Base-by-base conservation (phyloP, 1,140 invertebrate genomes). In the Phymastichus coffea region DNA sequence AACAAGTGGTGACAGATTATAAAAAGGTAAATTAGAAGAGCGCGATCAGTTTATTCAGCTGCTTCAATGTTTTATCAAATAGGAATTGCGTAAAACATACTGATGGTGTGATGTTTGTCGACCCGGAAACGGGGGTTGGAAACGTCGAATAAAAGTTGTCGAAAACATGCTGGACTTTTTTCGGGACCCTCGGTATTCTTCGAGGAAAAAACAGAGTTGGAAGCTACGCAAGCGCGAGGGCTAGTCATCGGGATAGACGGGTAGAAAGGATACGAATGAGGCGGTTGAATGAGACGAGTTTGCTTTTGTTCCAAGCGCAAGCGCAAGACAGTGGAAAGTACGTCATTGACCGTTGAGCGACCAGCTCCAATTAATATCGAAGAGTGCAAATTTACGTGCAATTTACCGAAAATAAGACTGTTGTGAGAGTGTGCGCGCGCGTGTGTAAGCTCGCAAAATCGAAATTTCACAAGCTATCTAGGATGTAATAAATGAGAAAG, bases 271-370 rank as follows among this genome's bases (percentile, higher is more conserved):
- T 58, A 66, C 56, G 61, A 65, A 33, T 23, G 40, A 1, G 9
- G 30, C 23, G 15, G 35, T 25, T 76, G 68, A 75, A 77, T 76
- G 74, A 72, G 69, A 75, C 71, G 76, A 75, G 75, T 78, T 77
- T 73, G 68, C 70, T 71, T 76, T 75, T 75, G 73, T 73, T 61
- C 66, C 33, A 70, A 68, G 73, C 75, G 75, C 74, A 73, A 65
- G 56, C 23, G 66, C 66, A 71, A 72, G 64, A 66, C 65, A 68
- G 62, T 59, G 58, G 52, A 61, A 71, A 66, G 66, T 64, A 54
- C 53, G 37, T 55, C 54, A 28, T 23, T 44, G 17, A 17, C 44
- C 41, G 37, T 63, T 63, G 44, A 61, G 58, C 60, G 62, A 66
- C 65, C 66, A 43, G 33, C 49, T 43, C 63, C 37, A 76, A 74